These are phyloP conservation scores for Trachops cirrhosus DNA, from an alignment of 2,797 vertebrate genomes.

Conservation along the genomic window DNA sequence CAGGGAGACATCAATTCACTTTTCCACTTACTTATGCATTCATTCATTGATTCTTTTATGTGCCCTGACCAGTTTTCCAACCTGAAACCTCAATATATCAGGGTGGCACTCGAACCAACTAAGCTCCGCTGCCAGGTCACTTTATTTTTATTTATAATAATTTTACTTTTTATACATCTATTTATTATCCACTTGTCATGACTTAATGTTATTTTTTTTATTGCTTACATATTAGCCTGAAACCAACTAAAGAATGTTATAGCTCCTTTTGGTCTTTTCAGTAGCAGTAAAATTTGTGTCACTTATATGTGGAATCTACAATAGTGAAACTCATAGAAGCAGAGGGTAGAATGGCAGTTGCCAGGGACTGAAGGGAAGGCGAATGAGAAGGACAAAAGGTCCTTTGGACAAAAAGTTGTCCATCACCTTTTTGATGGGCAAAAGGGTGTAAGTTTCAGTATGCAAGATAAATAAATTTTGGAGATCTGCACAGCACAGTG, in stretches of 20 bases:
- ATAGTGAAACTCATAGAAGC: background rate
- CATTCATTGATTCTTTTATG: background rate
- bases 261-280: background rate
- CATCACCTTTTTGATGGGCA: no score
- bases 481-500: background rate
- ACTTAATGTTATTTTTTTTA: background rate
- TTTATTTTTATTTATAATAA: background rate
- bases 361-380: background rate
- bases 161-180: background rate
- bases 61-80: background rate
- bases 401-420: no score
- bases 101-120: background rate
- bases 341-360: background rate
- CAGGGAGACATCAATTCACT: background rate
- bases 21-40: background rate
- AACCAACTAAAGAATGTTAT: background rate
- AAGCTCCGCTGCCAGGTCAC: background rate
- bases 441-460: background rate
- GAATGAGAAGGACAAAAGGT: background rate
- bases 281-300: background rate
- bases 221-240: background rate
- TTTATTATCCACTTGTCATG: background rate
- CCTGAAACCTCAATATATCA: background rate
- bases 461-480: background rate
- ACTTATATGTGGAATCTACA: background rate